These are phyloP conservation scores for Spea multiplicata DNA, from an alignment of 2,113 vertebrate genomes.

Conservation along the genomic window DNA sequence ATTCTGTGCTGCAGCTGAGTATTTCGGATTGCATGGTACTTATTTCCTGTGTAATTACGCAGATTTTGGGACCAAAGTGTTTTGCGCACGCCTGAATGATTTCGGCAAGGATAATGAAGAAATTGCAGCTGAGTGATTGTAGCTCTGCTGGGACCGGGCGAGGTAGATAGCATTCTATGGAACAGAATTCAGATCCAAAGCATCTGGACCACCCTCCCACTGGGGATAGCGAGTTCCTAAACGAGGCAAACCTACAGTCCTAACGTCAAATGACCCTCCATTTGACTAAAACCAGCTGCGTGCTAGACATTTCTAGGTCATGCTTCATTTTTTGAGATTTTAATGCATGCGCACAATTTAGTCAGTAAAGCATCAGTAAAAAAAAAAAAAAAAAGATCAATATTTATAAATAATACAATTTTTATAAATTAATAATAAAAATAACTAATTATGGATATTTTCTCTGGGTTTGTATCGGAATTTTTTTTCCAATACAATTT, in stretches of 20 bases:
- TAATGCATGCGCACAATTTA: conserved; percentile 58
- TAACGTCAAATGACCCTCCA: conserved; percentile 68
- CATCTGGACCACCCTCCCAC: conserved; percentile 76
- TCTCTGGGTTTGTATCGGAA: no score
- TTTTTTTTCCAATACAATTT: no score
- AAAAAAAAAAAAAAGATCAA: no score
- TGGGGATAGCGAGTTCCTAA: conserved; percentile 80
- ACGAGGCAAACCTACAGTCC: conserved; percentile 73
- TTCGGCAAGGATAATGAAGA: conserved; percentile 38
- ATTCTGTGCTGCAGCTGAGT: not conserved
- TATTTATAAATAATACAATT: not conserved
- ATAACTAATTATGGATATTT: no score
- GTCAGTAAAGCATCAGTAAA: not conserved
- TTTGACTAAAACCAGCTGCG: conserved; percentile 83
- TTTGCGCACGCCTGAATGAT: conserved; percentile 15
- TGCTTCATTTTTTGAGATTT: conserved; percentile 61
- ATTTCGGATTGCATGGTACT: not conserved
- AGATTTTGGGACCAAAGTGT: conserved; percentile 1
- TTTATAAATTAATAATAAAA: no score
- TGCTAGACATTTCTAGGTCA: conserved; percentile 56
- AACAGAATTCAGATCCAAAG: conserved; percentile 65
- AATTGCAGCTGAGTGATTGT: not conserved
- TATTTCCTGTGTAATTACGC: conserved; percentile 2
- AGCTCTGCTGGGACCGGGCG: conserved; percentile 54
- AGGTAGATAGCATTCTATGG: conserved; percentile 61